Evolutionary conservation across 2,113 vertebrate species (phyloP).

Genomic region (Cyphomyrus discorhynchus): DNA sequence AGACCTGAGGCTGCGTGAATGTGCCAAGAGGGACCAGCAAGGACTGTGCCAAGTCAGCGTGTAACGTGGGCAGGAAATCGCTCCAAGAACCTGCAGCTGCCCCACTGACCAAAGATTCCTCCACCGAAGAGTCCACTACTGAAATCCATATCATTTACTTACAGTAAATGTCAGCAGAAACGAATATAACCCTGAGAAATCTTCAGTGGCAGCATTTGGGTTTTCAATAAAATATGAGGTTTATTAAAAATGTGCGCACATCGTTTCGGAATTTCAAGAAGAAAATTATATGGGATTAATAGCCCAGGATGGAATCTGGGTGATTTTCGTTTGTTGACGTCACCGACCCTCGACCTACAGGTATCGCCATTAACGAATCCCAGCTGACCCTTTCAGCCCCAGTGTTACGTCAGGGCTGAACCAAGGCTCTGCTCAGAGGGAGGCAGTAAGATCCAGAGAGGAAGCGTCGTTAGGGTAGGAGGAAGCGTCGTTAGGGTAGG

Average conservation of each 20-base stretch:
- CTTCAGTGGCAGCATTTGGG: neutral
- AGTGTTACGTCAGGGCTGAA: neutral
- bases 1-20: neutral
- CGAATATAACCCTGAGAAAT: neutral
- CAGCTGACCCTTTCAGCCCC: neutral
- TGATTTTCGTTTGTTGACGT: neutral
- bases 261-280: neutral
- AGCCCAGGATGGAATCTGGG: neutral
- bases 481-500: neutral
- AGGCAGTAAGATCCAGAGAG: neutral
- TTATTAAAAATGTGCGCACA: neutral
- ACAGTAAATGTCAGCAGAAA: neutral
- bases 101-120: neutral
- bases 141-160: neutral
- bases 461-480: too few species aligned
- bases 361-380: neutral
- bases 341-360: neutral
- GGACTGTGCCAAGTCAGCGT: neutral
- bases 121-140: neutral
- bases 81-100: neutral
- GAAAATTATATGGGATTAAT: constrained; percentile 10
- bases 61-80: neutral
- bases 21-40: neutral
- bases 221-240: constrained; percentile 2
- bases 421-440: neutral